phyloP scores from a whole-genome alignment of 1,140 invertebrate genomes.

The Eriosoma lanigerum region DNA sequence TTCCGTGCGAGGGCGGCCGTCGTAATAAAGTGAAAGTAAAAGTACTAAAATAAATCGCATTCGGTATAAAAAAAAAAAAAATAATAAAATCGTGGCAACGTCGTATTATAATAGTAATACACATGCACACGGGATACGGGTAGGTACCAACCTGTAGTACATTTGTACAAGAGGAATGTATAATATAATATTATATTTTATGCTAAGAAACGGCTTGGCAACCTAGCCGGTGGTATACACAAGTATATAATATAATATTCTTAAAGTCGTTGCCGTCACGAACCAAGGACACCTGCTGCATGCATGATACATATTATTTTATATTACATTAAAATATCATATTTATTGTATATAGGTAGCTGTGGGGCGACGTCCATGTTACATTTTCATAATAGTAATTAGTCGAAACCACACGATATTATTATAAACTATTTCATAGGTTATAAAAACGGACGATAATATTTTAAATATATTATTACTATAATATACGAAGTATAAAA shows the following conservation, averaged over 20 bases:
- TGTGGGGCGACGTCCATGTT: slow-evolving; percentile 26
- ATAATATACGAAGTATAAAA: not conserved
- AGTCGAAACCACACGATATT: slow-evolving; percentile 8
- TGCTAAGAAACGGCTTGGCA: slow-evolving; percentile 27
- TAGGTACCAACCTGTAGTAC: not conserved
- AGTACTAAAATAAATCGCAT: slow-evolving; percentile 26
- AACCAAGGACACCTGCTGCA: slow-evolving; percentile 23
- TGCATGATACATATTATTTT: not conserved
- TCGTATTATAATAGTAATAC: not conserved
- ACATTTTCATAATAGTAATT: slow-evolving; percentile 44
- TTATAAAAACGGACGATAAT: not conserved
- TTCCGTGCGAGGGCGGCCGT: slow-evolving; percentile 33
- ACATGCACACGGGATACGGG: not conserved
- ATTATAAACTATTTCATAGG: no score
- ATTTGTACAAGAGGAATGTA: no score
- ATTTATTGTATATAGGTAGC: not conserved
- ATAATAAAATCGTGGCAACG: slow-evolving; percentile 21
- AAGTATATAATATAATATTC: slow-evolving; percentile 27
- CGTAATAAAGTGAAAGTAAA: slow-evolving; percentile 42
- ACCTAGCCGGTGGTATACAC: slow-evolving; percentile 4
- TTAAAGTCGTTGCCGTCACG: slow-evolving; percentile 33
- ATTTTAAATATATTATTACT: not conserved
- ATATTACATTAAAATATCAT: no score
- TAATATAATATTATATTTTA: not conserved
- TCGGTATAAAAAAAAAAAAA: not conserved